These are phyloP conservation scores for Sphaeridia pumilis DNA, from an alignment of 2,888 invertebrate genomes.

Conservation along the genomic window DNA sequence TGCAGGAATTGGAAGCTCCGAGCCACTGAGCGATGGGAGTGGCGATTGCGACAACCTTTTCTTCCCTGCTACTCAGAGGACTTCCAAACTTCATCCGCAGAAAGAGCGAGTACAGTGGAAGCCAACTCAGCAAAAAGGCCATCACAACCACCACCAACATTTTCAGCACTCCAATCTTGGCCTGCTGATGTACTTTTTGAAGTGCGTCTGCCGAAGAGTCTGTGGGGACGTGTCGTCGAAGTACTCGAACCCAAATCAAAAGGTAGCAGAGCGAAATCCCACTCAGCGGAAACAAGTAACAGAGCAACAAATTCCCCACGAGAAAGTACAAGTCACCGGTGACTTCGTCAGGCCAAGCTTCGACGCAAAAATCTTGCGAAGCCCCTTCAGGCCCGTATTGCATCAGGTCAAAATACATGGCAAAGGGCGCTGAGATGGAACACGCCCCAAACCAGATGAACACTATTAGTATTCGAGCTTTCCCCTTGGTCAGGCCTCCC, in stretches of 20 bases:
- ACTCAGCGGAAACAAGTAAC: slow-evolving; percentile 81
- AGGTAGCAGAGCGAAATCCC: slow-evolving; percentile 84
- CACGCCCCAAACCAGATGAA: slow-evolving; percentile 82
- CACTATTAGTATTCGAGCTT: slow-evolving; percentile 75
- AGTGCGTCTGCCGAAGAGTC: slow-evolving; percentile 84
- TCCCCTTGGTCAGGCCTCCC: slow-evolving; percentile 76
- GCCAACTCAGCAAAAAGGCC: slow-evolving; percentile 84
- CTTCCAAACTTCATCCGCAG: slow-evolving; percentile 74
- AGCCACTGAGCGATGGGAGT: slow-evolving; percentile 86
- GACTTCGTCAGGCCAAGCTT: slow-evolving; percentile 73
- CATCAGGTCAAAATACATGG: slow-evolving; percentile 73
- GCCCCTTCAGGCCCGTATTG: slow-evolving; percentile 61
- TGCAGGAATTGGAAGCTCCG: slow-evolving; percentile 87
- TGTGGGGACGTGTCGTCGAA: slow-evolving; percentile 75
- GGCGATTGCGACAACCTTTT: slow-evolving; percentile 59
- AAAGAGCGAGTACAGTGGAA: slow-evolving; percentile 80
- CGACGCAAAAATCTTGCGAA: slow-evolving; percentile 60
- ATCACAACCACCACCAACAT: slow-evolving; percentile 89
- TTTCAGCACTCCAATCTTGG: slow-evolving; percentile 76
- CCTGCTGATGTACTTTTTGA: slow-evolving; percentile 85
- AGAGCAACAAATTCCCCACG: slow-evolving; percentile 73
- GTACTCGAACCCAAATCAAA: slow-evolving; percentile 81
- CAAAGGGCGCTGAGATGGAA: slow-evolving; percentile 78
- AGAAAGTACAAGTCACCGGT: slow-evolving; percentile 77
- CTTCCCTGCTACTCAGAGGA: slow-evolving; percentile 61